Conservation (phyloP, 2,888 invertebrate genomes). For the Drosophila glabriapex region DNA sequence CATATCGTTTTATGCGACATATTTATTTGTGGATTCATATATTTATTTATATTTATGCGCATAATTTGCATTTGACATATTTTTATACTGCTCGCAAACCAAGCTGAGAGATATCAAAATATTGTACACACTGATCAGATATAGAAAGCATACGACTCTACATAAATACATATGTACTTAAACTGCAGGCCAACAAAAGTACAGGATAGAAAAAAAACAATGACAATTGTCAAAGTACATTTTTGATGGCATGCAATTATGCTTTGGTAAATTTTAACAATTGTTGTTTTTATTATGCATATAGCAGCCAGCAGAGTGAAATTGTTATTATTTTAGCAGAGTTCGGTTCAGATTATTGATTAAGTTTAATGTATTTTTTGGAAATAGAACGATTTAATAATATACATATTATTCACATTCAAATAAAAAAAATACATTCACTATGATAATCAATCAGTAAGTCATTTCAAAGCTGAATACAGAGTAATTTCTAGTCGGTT, state of each 20-base stretch:
- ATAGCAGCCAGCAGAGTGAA: background rate
- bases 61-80: conserved; percentile 80
- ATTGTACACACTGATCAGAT: conserved; percentile 15
- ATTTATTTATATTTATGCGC: conserved; percentile 68
- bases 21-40: conserved; percentile 70
- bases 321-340: background rate
- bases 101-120: conserved; percentile 43
- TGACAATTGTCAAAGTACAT: background rate
- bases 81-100: conserved; percentile 59
- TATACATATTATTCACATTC: background rate
- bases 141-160: background rate
- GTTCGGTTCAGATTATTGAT: background rate
- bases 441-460: too few relatives aligned
- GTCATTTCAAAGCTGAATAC: background rate
- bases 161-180: conserved; percentile 7
- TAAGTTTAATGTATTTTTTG: background rate
- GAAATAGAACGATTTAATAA: background rate
- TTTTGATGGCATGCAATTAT: conserved; percentile 4
- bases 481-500: background rate
- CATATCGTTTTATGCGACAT: conserved; percentile 59
- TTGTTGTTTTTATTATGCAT: background rate
- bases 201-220: background rate
- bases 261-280: background rate
- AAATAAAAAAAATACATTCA: background rate
- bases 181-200: conserved; percentile 2